phyloP scores from a whole-genome alignment of 2,113 vertebrate species.

The Symphodus melops region DNA sequence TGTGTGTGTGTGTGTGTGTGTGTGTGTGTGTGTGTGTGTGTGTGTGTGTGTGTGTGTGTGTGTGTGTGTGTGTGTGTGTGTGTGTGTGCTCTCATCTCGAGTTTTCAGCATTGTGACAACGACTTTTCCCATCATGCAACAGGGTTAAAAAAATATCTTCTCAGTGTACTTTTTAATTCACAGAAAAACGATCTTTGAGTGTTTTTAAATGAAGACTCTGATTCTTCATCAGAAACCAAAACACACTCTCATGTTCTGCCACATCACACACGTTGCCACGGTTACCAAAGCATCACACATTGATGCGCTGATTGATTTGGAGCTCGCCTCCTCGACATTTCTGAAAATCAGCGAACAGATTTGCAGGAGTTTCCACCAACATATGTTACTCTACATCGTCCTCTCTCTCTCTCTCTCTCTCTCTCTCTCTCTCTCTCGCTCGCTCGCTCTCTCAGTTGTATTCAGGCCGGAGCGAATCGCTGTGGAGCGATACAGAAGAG shows the following conservation, averaged over 20 bases:
- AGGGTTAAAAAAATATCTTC: not conserved
- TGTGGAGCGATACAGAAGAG: conserved; percentile 13
- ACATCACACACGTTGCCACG: not conserved
- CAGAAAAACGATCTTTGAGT: too few species aligned
- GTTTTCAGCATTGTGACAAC: too few species aligned
- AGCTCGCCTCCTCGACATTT: not conserved
- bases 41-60: too few species aligned
- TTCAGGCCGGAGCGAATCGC: conserved; percentile 37
- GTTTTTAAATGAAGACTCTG: too few species aligned
- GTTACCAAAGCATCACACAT: not conserved
- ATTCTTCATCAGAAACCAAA: not conserved
- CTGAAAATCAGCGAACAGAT: not conserved
- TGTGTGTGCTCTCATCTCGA: not conserved
- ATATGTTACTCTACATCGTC: too few species aligned
- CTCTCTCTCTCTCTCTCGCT: too few species aligned
- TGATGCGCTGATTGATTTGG: not conserved
- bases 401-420: too few species aligned
- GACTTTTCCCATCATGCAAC: not conserved
- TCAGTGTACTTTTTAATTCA: too few species aligned
- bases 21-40: too few species aligned
- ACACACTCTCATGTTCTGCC: not conserved
- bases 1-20: too few species aligned
- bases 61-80: too few species aligned
- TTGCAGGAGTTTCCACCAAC: not conserved
- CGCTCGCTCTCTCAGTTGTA: not conserved